A percentile compares a stretch with the other conserved stretches of the same genome.
phyloP scores from a whole-genome alignment of 2,797 vertebrate species.

The Rousettus madagascariensis region DNA sequence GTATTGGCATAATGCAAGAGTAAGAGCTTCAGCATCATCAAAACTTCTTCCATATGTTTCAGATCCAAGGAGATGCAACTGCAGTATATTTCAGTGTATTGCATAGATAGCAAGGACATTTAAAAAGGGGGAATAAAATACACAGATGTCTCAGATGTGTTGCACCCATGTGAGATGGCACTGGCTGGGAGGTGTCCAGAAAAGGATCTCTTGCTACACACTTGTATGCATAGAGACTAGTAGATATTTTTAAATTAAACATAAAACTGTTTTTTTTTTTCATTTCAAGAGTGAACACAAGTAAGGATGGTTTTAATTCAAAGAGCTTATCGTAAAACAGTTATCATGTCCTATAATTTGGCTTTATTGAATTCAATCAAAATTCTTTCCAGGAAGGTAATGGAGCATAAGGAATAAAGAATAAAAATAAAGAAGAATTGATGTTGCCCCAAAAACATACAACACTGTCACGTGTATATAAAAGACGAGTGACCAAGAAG shows the following conservation, averaged over 20 bases:
- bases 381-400: background rate
- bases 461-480: background rate
- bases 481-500: background rate
- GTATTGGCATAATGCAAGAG: background rate
- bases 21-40: background rate
- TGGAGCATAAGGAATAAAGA: background rate
- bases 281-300: background rate
- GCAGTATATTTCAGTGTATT: background rate
- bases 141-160: background rate
- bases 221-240: background rate
- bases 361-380: background rate
- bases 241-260: background rate
- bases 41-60: background rate
- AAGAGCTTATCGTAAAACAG: background rate
- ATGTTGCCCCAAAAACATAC: background rate
- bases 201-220: accelerated
- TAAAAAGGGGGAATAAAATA: too few relatives aligned
- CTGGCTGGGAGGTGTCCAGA: background rate
- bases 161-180: accelerated
- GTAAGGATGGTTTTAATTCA: background rate
- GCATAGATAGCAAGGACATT: too few relatives aligned
- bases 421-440: background rate
- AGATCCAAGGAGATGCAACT: background rate
- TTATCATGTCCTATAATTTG: background rate
- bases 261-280: background rate